Conservation (phyloP, 2,888 invertebrate species). For the Gari tellinella region DNA sequence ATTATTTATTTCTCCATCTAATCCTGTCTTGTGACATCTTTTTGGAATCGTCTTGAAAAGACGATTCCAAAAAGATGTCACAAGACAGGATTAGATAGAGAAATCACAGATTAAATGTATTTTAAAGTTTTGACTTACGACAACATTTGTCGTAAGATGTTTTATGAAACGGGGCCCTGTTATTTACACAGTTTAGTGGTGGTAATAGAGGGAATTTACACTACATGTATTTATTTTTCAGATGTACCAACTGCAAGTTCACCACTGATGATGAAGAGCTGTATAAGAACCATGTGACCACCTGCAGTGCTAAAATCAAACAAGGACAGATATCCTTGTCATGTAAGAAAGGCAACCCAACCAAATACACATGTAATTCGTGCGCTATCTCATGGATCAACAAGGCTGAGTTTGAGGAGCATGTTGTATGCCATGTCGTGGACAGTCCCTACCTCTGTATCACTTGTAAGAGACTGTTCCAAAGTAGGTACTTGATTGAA, state of each 20-base stretch:
- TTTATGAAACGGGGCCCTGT: no score
- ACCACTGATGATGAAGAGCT: constrained; percentile 59
- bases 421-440: constrained; percentile 63
- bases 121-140: no score
- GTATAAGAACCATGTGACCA: constrained; percentile 50
- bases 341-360: not conserved
- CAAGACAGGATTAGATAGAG: no score
- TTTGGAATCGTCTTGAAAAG: no score
- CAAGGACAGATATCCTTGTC: constrained; percentile 2
- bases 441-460: constrained; percentile 65
- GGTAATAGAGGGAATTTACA: no score
- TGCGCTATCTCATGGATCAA: constrained; percentile 38
- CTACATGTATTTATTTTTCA: constrained; percentile 34
- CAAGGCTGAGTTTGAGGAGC: constrained; percentile 64
- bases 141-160: no score
- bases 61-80: no score
- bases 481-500: constrained; percentile 55
- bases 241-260: constrained; percentile 63
- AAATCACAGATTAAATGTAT: no score
- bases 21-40: no score
- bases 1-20: no score
- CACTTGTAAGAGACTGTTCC: constrained; percentile 58
- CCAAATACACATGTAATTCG: constrained; percentile 32
- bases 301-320: constrained; percentile 34
- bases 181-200: no score